Evolutionary conservation across 2,888 invertebrate genomes (phyloP), one percentile per base, ranked within the genome.

Genomic region (Hecatera dysodea): DNA sequence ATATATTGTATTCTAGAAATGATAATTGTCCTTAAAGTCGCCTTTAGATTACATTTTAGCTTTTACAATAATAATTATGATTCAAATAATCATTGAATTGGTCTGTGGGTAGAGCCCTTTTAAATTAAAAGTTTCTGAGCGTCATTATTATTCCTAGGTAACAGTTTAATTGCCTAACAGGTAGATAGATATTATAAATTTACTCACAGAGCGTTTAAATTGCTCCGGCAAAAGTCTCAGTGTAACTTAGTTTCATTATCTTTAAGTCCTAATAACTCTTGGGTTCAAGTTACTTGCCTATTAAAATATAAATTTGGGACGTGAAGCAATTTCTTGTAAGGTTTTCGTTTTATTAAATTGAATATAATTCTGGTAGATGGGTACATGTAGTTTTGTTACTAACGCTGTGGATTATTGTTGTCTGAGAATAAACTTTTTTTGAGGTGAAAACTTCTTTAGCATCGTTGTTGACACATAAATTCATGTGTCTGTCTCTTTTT

Each of bases 171-270:
- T 67, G 42, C 50, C 57, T 27, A 52, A 56, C 80, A 72, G 80
- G 78, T 78, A 64, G 66, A 62, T 59, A 52, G 67, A 62, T 62
- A 59, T 72, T 72, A 66, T 60, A 67, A 79, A 75, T 79, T 72
- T 63, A 66, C 57, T 50, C 19, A 46, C 33, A 69, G 53, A 68
- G 3, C 71, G n/a, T 61, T 63, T 69, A 80, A 79, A 79, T 67
- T 44, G 72, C 62, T 68, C 48, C 46, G 22, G 42, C 60, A 36
- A 61, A 68, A 66, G 72, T 75, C 62, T 52, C 52, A 57, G 42
- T 65, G 59, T 70, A 81, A 72, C 64, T 78, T 65, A 53, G 62
- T 79, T 63, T 53, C 56, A 75, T 81, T 81, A 65, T 78, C 57
- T 72, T 53, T 55, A 66, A 75, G 64, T 75, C 29, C 19, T 57